Base-by-base conservation (phyloP, 2,797 vertebrate species). In the Microctenopoma stevenorrisi region DNA sequence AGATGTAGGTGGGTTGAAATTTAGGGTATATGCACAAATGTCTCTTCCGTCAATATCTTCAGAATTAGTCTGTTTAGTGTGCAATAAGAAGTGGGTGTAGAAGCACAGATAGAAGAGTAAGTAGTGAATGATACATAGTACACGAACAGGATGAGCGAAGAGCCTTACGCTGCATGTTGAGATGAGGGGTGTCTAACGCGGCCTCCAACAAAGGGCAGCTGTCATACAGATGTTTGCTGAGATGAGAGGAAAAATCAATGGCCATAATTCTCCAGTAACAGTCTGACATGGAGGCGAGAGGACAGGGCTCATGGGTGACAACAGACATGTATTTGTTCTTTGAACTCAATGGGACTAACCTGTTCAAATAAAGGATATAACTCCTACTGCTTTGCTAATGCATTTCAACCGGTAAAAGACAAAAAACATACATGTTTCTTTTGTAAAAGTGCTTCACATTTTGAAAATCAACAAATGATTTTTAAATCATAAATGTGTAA, bases 251-350 rank as follows among this genome's bases (percentile, higher is more conserved):
- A 75, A 90, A 89, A 91, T 93, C 91, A 83, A 92, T 91, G 78
- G 52, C 68, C 78, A 83, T 93, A 89, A 91, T 86, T 91, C 89
- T 83, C 88, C 83, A 84, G 82, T 89, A 91, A 86, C 84, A 68
- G 72, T 54, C 60, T 2, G 51, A 57, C 7, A 46, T 75, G 44
- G 76, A 78, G 71, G 72, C 60, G 57, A 38, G 30, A 56, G 63
- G 71, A 68, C 52, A 66, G 43, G 33, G 63, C 55, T 63, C 79
- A 54, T 1, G 25, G 72, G 75, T 83, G 69, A 82, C 69, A 14
- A 67, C 57, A 50, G 63, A 74, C 58, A 49, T 65, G 55, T 35
- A 50, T 53, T 62, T 16, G 42, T 47, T 22, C 22, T 22, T 22
- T 22, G 22, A 22, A 22, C 22, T 22, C 22, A 22, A 22, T 22